These are phyloP conservation scores for Macropus fuliginosus DNA, from an alignment of 2,797 vertebrate species.

Conservation along the genomic window DNA sequence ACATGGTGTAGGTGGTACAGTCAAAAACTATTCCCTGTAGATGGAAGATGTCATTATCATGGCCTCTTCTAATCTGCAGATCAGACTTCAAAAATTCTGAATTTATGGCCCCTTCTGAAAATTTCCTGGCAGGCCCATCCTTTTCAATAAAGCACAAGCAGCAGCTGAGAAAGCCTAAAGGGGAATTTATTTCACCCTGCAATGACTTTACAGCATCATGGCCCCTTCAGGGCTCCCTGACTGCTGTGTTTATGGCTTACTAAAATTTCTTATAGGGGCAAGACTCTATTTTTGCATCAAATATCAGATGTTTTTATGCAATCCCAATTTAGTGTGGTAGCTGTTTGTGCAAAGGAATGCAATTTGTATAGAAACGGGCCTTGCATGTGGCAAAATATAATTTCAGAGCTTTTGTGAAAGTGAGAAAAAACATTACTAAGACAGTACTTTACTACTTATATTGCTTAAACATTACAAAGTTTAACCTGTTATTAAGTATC, in stretches of 20 bases:
- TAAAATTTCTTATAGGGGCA: slow-evolving; percentile 24
- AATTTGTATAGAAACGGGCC: slow-evolving; percentile 7
- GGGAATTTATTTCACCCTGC: neutral
- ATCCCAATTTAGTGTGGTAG: neutral
- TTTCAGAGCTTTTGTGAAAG: slow-evolving; percentile 15
- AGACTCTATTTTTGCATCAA: slow-evolving; percentile 35
- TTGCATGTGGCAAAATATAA: slow-evolving; percentile 49
- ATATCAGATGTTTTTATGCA: slow-evolving; percentile 36
- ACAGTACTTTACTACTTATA: neutral
- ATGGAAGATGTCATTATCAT: slow-evolving; percentile 8
- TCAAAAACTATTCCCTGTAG: slow-evolving; percentile 35
- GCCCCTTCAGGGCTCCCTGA: neutral
- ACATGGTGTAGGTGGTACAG: neutral
- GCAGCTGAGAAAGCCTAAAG: neutral
- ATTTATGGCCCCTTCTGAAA: neutral
- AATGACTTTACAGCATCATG: neutral
- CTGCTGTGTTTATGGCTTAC: neutral
- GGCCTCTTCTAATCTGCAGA: slow-evolving; percentile 8
- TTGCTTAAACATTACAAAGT: neutral
- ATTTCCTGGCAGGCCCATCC: slow-evolving; percentile 4
- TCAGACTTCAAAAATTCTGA: slow-evolving; percentile 18
- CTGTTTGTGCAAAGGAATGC: neutral
- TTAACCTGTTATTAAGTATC: neutral
- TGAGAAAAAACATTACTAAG: neutral
- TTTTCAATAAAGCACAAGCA: neutral